Evolutionary conservation across 2,888 invertebrate genomes (phyloP), one percentile per base, ranked within the genome.

Genomic region (Xanthia togata): DNA sequence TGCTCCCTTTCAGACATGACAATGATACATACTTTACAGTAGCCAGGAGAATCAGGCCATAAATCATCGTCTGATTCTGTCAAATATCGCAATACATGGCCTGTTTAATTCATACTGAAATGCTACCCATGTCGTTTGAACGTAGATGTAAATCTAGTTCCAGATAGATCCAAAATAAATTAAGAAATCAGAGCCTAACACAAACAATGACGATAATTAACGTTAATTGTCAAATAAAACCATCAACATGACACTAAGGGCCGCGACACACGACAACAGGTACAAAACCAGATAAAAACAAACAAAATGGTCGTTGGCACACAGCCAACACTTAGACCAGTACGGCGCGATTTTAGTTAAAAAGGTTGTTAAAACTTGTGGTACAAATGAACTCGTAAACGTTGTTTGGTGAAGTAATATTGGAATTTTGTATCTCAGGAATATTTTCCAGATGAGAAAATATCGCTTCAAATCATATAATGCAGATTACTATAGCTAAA

Each of bases 171-270:
- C 1, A 55, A 63, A 47, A 63, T 35, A 76, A 41, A 23, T 20
- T 0, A 31, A 12, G 9, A 68, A 76, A 55, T 31, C 23, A 35
- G 4, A 60, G 44, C 14, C 6, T 17, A 47, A 17, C 11, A 53
- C 38, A 31, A 50, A 0, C 57, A 80, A 70, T 70, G 47, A 70
- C 55, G 50, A 62, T 70, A 63, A 60, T 69, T 63, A 83, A 67
- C 41, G 35, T 63, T 73, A 73, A 79, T 80, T 82, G 76, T 12
- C 50, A 73, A 81, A 81, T 81, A 70, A 78, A 83, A 76, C 60
- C 11, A 59, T 76, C 60, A 70, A 60, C 44, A 64, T 44, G 63
- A 60, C 74, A 47, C 26, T 55, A 65, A 76, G 50, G 65, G 50
- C 60, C 47, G 12, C 44, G 67, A 73, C 64, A 74, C 74, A 53